phyloP scores from a whole-genome alignment of 1,140 invertebrate species.

The Drosophila pruinosa region DNA sequence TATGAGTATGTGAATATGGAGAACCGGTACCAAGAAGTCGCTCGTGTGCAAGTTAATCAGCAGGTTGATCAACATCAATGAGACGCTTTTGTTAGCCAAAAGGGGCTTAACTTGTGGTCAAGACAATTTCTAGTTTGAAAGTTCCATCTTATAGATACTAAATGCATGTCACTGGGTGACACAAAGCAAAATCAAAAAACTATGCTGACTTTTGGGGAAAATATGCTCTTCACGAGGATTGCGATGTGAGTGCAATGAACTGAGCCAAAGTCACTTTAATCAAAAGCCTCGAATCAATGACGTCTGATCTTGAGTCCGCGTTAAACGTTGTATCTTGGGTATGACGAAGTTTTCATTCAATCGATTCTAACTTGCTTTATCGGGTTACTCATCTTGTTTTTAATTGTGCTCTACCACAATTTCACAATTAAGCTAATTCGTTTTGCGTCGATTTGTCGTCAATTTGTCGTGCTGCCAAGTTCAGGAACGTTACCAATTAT shows the following conservation, averaged over 20 bases:
- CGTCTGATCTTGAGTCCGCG: not conserved
- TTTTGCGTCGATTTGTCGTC: not conserved
- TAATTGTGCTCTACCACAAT: conserved; percentile 16
- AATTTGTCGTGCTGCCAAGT: not conserved
- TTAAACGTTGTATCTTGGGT: not conserved
- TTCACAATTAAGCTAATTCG: not conserved
- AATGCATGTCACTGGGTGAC: conserved; percentile 60
- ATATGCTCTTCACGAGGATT: not conserved
- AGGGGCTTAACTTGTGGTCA: conserved; percentile 40
- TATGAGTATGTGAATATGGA: not conserved
- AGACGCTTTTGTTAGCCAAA: conserved; percentile 4
- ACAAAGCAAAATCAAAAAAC: conserved; percentile 11
- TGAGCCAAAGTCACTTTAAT: not conserved
- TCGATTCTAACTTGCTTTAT: conserved; percentile 15
- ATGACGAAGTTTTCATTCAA: conserved; percentile 3
- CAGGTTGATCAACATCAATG: conserved; percentile 20
- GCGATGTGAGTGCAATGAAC: conserved; percentile 46
- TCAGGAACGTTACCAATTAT: not conserved
- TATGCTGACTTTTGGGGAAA: conserved; percentile 16
- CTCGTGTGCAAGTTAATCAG: conserved; percentile 8
- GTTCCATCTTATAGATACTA: not conserved
- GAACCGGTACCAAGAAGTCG: conserved; percentile 32
- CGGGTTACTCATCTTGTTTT: conserved; percentile 42
- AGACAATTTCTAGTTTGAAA: conserved; percentile 6
- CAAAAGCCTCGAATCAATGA: conserved; percentile 20